These are phyloP conservation scores for Ichneumoninae sp. DNA, from an alignment of 2,888 invertebrate species.

Conservation along the genomic window DNA sequence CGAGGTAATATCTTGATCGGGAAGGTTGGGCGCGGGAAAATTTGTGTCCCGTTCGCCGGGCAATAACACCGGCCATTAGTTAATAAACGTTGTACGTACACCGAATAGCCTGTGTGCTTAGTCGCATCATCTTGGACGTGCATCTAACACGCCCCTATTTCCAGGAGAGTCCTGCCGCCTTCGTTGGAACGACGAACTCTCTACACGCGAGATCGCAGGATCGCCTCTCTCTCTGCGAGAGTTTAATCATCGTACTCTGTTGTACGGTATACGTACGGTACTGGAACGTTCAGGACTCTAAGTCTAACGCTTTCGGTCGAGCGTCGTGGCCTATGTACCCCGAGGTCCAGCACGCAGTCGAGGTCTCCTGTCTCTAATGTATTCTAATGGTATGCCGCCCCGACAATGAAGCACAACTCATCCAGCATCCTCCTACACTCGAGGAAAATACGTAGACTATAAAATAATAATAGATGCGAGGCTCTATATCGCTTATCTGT, in stretches of 20 bases:
- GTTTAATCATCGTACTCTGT: constrained; percentile 75
- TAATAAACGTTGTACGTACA: constrained; percentile 74
- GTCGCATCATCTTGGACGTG: constrained; percentile 64
- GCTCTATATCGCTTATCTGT: constrained; percentile 62
- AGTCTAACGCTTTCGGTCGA: constrained; percentile 61
- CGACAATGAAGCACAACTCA: constrained; percentile 84
- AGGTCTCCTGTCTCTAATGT: constrained; percentile 75
- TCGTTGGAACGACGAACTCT: constrained; percentile 57
- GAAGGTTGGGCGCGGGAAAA: constrained; percentile 44
- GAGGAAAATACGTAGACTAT: constrained; percentile 52
- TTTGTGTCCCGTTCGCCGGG: constrained; percentile 40
- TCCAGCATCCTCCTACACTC: constrained; percentile 79
- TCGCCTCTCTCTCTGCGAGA: constrained; percentile 63
- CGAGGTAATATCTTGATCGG: constrained; percentile 55
- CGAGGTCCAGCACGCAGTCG: constrained; percentile 55
- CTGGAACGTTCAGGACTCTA: constrained; percentile 38
- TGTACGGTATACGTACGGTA: constrained; percentile 41
- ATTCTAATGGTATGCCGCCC: constrained; percentile 84
- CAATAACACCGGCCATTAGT: constrained; percentile 70
- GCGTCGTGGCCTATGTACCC: constrained; percentile 48
- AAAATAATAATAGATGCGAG: constrained; percentile 56
- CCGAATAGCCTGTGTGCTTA: constrained; percentile 52
- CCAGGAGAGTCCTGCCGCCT: constrained; percentile 51
- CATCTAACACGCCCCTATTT: constrained; percentile 67
- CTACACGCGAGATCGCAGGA: constrained; percentile 47